Evolutionary conservation across 2,797 vertebrate species (phyloP), one percentile per base, ranked within the genome.

Genomic region (Catostomus latipinnis): DNA sequence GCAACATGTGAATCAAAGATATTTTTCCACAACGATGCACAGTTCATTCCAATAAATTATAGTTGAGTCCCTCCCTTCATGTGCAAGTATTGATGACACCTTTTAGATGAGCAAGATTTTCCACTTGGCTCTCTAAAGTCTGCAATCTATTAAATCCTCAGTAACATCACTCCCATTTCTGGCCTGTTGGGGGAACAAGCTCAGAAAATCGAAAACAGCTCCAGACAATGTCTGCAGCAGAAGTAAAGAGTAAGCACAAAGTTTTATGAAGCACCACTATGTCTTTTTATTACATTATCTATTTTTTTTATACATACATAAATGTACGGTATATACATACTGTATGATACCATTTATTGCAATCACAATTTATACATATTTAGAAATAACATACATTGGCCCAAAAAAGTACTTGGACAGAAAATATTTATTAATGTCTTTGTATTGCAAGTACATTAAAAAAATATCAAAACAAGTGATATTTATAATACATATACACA

Each of bases 41-140:
- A 65, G n/a, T 78, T 87, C 6, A 66, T 56, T 81, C 49, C 63
- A 60, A 52, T 9, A 77, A 71, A 77, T 76, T 74, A 54, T 12
- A 65, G 76, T 52, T 48, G 74, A 76, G 34, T 48, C 46, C 69
- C 80, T 70, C 78, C 76, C 72, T 81, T 53, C 67, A 71, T 49
- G 53, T 49, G 54, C 52, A 13, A 58, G 52, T 71, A 70, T 72
- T 81, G 81, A 78, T 68, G 71, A 75, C 80, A 76, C 58, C 60
- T 68, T 80, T 81, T 61, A 70, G 60, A 85, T 77, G 83, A 73
- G 58, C 58, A 77, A 81, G 65, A 87, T 70, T 91, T 93, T 91
- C 88, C 91, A 86, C 66, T 80, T 82, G 85, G 76, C 83, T 82
- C 45, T 71, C 22, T n/a, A 81, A 77, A 50, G 83, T 83, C 89